Base-by-base conservation (phyloP, 2,113 vertebrate genomes). In the Aramus guarauna region DNA sequence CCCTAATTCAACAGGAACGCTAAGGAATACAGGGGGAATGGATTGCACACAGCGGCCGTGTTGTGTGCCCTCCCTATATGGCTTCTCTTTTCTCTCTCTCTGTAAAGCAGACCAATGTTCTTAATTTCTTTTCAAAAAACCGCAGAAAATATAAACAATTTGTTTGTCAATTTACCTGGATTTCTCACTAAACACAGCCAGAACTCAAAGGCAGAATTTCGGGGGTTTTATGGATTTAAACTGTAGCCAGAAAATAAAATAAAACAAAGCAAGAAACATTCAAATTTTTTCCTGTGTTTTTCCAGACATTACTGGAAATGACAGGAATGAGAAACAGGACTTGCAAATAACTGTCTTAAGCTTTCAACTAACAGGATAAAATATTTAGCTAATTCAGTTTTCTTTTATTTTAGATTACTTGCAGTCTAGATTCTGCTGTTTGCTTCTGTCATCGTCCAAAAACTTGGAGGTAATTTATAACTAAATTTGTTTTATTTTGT, bases 311-410 rank as follows among this genome's bases (percentile, higher is more conserved):
- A 81, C 34, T 85, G 81, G 56, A 94, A 84, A 94, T 59, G 26
- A 74, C 23, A 89, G 32, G 39, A 96, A 94, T 91, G 47, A 78
- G 72, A 84, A 96, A 50, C 86, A 91, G 79, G 43, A 43, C 29
- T 81, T 92, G 32, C 36, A 83, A 80, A 92, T 69, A 88, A 68
- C 48, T n/a, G 53, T 77, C 72, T 77, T n/a, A 59, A 69, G 27
- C 60, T 87, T 92, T 91, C 77, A 85, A 78, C 52, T 94, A 84
- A 68, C 18, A 82, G 36, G 22, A 92, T 91, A 60, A 92, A 89
- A 91, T 88, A 91, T 59, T 94, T 74, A 52, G 23, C 50, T 92
- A 96, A 91, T 91, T 87, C 29, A 81, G 16, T 95, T 95, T 92
- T 86, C 41, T 77, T 87, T 82, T 59, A 56, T 77, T 96, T 88